Evolutionary conservation across 2,888 invertebrate genomes (phyloP).

Genomic region (Scaptomyza polygonia): DNA sequence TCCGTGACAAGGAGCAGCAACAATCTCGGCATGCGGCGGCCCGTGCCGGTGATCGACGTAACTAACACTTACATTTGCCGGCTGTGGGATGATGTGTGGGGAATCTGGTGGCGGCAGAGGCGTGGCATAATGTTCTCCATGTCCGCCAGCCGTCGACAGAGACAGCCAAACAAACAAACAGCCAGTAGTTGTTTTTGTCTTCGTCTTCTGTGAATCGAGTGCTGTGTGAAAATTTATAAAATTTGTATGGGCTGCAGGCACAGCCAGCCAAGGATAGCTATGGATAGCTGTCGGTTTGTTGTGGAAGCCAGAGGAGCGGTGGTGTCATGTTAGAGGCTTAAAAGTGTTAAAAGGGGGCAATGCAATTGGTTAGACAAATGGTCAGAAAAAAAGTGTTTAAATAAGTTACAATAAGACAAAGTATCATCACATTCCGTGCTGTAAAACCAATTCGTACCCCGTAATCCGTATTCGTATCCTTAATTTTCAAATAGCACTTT

Average conservation of each 20-base stretch:
- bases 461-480: neutral
- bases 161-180: neutral
- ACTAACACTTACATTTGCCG: conserved; percentile 60
- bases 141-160: neutral
- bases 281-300: conserved; percentile 19
- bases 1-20: conserved; percentile 89
- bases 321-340: conserved; percentile 72
- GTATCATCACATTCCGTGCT: conserved; percentile 52
- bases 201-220: conserved; percentile 18
- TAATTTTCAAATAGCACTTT: neutral
- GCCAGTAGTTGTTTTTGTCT: neutral
- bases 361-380: conserved; percentile 41
- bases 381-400: conserved; percentile 13
- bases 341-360: conserved; percentile 52
- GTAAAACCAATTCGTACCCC: neutral
- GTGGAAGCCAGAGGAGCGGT: neutral
- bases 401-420: conserved; percentile 26
- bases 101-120: conserved; percentile 11
- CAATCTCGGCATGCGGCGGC: conserved; percentile 86
- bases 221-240: conserved; percentile 34
- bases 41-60: conserved; percentile 83
- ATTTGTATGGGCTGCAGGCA: conserved; percentile 8
- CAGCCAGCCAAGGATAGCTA: neutral
- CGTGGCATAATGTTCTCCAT: conserved; percentile 11
- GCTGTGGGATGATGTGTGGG: conserved; percentile 13